Percentiles rank a stretch among this genome's conserved stretches.
Conservation (phyloP, 23 tunicate species). For the Diplosoma virens region DNA sequence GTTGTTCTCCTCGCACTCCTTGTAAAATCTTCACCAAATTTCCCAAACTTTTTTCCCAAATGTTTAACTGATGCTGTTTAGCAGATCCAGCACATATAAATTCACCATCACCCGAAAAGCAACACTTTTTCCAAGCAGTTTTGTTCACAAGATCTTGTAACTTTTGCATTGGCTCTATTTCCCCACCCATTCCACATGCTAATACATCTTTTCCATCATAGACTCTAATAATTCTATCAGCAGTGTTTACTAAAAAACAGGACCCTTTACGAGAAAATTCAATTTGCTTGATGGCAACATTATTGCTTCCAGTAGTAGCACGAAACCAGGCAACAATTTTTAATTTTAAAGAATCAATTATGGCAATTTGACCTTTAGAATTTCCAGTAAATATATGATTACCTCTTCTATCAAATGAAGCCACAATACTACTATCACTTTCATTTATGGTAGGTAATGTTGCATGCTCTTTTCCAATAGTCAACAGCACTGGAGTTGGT, state of each 20-base stretch:
- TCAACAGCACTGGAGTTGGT: constrained; percentile 72
- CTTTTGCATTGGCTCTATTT: constrained; percentile 90
- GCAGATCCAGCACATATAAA: constrained; percentile 95
- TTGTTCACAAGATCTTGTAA: constrained; percentile 82
- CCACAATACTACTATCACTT: constrained; percentile 61
- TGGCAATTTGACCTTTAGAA: constrained; percentile 75
- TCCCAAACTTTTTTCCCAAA: constrained; percentile 93
- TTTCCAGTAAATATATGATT: constrained; percentile 78
- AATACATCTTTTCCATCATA: constrained; percentile 93
- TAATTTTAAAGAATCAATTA: constrained; percentile 43
- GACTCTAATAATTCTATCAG: constrained; percentile 87
- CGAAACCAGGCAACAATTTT: constrained; percentile 81
- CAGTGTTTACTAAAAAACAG: constrained; percentile 88
- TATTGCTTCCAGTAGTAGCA: constrained; percentile 78
- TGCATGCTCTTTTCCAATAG: constrained; percentile 35
- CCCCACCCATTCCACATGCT: constrained; percentile 86
- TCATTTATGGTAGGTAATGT: constrained; percentile 50
- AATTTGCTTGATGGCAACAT: constrained; percentile 80
- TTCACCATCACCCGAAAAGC: constrained; percentile 94
- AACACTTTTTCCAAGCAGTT: constrained; percentile 95
- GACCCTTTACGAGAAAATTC: constrained; percentile 93
- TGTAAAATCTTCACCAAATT: constrained; percentile 88
- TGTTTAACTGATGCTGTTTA: constrained; percentile 82
- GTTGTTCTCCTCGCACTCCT: constrained; percentile 93
- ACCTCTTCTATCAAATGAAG: constrained; percentile 91